A percentile compares a stretch with the other conserved stretches of the same genome.
These are phyloP conservation scores for Nymphicus hollandicus DNA, from an alignment of 2,113 vertebrate genomes.

Conservation along the genomic window DNA sequence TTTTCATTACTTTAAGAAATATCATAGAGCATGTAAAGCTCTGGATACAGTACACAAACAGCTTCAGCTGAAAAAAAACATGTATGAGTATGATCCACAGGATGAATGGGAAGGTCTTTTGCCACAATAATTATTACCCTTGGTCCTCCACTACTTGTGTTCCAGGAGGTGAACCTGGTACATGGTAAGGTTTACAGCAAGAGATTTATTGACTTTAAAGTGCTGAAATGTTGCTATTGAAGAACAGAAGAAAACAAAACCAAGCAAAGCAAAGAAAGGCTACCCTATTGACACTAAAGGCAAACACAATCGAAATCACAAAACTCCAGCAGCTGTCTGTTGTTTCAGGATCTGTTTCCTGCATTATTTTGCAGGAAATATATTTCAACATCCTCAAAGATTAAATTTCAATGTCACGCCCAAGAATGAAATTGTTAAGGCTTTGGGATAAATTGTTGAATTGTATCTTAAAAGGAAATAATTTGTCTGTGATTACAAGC, in stretches of 20 bases:
- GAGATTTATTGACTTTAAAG: neutral
- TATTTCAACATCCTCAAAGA: neutral
- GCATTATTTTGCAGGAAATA: neutral
- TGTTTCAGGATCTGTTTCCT: neutral
- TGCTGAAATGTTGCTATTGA: neutral
- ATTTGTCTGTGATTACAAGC: neutral
- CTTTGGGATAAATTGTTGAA: neutral
- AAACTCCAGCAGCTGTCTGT: neutral
- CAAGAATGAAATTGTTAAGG: neutral
- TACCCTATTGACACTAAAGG: neutral
- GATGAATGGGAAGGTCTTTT: neutral
- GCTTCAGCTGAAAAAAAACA: neutral
- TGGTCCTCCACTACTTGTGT: neutral
- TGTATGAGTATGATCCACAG: neutral
- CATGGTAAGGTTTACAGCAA: neutral
- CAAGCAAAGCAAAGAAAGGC: neutral
- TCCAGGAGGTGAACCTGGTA: neutral
- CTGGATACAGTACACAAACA: neutral
- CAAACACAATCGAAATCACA: neutral
- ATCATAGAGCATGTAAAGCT: neutral
- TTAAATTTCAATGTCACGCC: neutral
- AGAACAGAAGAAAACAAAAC: neutral
- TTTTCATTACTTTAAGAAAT: slow-evolving; percentile 12
- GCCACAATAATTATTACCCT: neutral
- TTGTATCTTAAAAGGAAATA: slow-evolving; percentile 17